These are phyloP conservation scores for Platerodrilus igneus DNA, from an alignment of 2,888 invertebrate genomes.

Conservation along the genomic window DNA sequence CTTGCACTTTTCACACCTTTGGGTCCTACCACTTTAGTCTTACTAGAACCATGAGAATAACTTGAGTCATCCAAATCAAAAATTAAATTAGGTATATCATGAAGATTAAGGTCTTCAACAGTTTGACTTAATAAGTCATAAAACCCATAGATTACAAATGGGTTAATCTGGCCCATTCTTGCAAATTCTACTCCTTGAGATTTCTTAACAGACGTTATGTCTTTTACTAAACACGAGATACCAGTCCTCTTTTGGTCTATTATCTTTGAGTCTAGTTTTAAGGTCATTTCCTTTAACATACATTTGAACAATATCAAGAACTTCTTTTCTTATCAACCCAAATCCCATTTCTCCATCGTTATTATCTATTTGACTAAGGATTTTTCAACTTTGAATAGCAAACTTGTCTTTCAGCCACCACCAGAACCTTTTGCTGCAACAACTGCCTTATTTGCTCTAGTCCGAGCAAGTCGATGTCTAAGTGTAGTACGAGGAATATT, in stretches of 20 bases:
- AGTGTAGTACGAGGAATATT: slow-evolving; percentile 2
- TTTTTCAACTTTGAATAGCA: not conserved
- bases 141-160: slow-evolving; percentile 5
- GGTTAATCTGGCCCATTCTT: slow-evolving; percentile 1
- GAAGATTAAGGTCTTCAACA: not conserved
- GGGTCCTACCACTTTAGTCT: slow-evolving; percentile 13
- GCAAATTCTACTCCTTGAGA: slow-evolving; percentile 3
- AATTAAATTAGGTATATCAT: slow-evolving; percentile 5
- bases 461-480: not conserved
- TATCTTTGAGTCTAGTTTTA: slow-evolving; percentile 8
- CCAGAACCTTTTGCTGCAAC: no score
- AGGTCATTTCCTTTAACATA: slow-evolving; percentile 25
- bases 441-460: no score
- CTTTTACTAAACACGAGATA: slow-evolving; percentile 4
- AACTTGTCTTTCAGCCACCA: no score
- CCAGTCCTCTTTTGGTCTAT: slow-evolving; percentile 5
- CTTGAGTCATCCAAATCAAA: slow-evolving; percentile 6
- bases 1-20: slow-evolving; percentile 3
- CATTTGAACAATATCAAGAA: slow-evolving; percentile 6
- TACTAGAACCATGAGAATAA: slow-evolving; percentile 8
- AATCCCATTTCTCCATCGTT: slow-evolving; percentile 8
- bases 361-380: slow-evolving; percentile 1
- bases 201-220: slow-evolving; percentile 6
- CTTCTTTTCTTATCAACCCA: slow-evolving; percentile 6
- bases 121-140: slow-evolving; percentile 5